Conservation (phyloP, 2,888 invertebrate species). For the Graphium colonna region DNA sequence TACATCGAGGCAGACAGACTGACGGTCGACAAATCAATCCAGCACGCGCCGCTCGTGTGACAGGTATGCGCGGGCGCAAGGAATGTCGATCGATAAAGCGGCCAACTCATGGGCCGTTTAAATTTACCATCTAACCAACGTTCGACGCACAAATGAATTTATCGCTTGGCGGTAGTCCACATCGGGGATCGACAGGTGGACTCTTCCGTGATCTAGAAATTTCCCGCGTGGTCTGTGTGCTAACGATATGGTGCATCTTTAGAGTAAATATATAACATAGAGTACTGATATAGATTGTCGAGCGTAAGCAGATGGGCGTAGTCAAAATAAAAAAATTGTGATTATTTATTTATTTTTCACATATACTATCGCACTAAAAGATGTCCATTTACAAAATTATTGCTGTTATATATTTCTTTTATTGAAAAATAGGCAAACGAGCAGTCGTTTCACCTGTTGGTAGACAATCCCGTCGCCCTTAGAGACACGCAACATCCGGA, state of each 20-base stretch:
- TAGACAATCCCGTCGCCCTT: too few species aligned
- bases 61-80: conserved; percentile 41
- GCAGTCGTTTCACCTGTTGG: too few species aligned
- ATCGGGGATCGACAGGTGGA: conserved; percentile 19
- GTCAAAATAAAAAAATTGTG: too few species aligned
- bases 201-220: conserved; percentile 22
- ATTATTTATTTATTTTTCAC: too few species aligned
- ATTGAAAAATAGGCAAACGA: too few species aligned
- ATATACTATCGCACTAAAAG: too few species aligned
- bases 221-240: conserved; percentile 17
- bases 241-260: background rate
- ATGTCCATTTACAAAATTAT: too few species aligned
- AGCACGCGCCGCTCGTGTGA: conserved; percentile 56
- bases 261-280: too few species aligned
- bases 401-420: too few species aligned
- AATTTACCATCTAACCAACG: conserved; percentile 15
- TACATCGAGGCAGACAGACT: conserved; percentile 40
- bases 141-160: conserved; percentile 16
- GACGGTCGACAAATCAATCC: conserved; percentile 64
- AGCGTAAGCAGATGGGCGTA: too few species aligned
- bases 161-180: conserved; percentile 24
- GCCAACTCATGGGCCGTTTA: conserved; percentile 17
- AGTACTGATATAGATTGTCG: too few species aligned
- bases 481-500: too few species aligned
- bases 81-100: conserved; percentile 46